phyloP scores from a whole-genome alignment of 1,140 invertebrate species.

The Aculops lycopersici region DNA sequence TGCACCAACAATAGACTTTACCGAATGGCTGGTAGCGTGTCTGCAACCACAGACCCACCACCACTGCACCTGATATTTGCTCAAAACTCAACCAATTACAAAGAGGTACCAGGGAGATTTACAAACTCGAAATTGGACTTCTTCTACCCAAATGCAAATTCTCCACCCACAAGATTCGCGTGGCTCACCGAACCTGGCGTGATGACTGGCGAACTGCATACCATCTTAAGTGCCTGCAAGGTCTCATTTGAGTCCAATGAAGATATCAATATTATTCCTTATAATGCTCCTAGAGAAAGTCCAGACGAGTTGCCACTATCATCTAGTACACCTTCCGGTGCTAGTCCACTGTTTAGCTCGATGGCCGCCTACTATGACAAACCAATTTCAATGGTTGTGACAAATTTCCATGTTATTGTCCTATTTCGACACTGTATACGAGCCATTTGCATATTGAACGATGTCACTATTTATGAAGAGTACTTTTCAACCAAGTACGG shows the following conservation, averaged over 20 bases:
- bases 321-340: neutral
- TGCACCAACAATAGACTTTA: conserved; percentile 3
- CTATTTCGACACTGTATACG: conserved; percentile 46
- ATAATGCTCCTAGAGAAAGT: neutral
- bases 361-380: conserved; percentile 11
- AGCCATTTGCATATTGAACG: conserved; percentile 48
- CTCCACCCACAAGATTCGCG: conserved; percentile 13
- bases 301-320: neutral
- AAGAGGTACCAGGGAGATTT: conserved; percentile 36
- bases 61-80: conserved; percentile 4
- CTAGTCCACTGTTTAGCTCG: conserved; percentile 15
- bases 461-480: conserved; percentile 57
- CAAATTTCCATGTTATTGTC: conserved; percentile 58
- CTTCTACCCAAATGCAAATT: conserved; percentile 29
- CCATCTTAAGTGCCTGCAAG: neutral
- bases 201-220: neutral
- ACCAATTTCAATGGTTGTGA: conserved; percentile 44
- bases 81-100: conserved; percentile 22
- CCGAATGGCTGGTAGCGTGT: conserved; percentile 1
- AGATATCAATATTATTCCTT: neutral
- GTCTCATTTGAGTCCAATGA: neutral
- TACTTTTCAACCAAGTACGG: conserved; percentile 35
- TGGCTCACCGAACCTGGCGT: neutral
- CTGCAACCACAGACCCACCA: neutral
- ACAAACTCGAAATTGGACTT: conserved; percentile 46